Evolutionary conservation across 2,113 vertebrate species (phyloP).

Genomic region (Benitochromis conjunctus): DNA sequence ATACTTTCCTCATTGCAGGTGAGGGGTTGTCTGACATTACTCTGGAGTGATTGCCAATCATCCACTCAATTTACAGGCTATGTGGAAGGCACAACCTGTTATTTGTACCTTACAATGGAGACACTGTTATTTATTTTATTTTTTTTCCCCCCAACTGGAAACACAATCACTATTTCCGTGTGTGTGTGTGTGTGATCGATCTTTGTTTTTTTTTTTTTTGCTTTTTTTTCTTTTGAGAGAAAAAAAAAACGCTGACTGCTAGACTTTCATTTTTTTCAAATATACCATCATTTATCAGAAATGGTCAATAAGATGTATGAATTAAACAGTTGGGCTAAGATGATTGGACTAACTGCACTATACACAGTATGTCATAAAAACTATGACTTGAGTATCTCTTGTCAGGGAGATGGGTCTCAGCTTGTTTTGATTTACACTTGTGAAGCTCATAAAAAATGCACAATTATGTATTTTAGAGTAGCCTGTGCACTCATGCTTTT

Average conservation of each 20-base stretch:
- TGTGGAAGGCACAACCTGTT: neutral
- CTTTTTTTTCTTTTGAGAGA: neutral
- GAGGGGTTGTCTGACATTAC: slow-evolving; percentile 14
- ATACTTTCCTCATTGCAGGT: neutral
- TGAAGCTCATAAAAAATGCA: slow-evolving; percentile 53
- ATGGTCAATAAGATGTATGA: neutral
- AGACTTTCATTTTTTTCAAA: neutral
- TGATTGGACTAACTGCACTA: neutral
- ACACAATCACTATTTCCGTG: neutral
- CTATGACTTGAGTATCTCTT: neutral
- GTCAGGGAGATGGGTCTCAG: slow-evolving; percentile 1
- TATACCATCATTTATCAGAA: neutral
- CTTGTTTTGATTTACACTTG: neutral
- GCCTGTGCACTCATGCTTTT: slow-evolving; percentile 59
- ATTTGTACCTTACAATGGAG: slow-evolving; percentile 11
- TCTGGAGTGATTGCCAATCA: slow-evolving; percentile 38
- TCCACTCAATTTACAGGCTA: slow-evolving; percentile 18
- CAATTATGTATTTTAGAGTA: slow-evolving; percentile 67
- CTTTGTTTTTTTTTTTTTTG: neutral
- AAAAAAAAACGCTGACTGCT: neutral
- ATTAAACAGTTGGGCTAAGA: rapidly evolving
- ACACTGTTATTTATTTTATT: neutral
- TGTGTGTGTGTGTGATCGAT: neutral
- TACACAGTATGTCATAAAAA: neutral
- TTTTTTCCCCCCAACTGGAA: neutral